Evolutionary conservation across 2,797 vertebrate genomes (phyloP).

Genomic region (Anas flavirostris): DNA sequence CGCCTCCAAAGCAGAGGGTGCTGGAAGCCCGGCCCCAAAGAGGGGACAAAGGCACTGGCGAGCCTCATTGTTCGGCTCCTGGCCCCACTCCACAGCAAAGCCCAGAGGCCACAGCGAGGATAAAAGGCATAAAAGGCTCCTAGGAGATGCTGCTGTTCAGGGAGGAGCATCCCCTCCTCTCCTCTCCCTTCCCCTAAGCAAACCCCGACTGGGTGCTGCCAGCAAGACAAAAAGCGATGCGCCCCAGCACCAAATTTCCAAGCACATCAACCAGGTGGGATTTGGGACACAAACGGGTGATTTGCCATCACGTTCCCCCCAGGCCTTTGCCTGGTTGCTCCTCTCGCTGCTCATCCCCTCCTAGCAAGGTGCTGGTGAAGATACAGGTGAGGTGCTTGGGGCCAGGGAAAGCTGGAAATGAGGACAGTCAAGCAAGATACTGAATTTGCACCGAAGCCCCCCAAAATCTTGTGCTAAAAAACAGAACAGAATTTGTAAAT

Average conservation of each 20-base stretch:
- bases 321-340: no score
- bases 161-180: background rate
- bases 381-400: background rate
- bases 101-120: background rate
- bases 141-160: no score
- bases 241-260: background rate
- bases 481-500: background rate
- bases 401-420: background rate
- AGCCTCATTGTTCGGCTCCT: background rate
- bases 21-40: background rate
- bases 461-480: background rate
- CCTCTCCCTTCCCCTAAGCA: background rate
- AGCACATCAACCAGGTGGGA: background rate
- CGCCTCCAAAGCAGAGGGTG: background rate
- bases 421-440: background rate
- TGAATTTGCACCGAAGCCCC: background rate
- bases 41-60: background rate
- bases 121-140: background rate
- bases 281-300: fast-evolving
- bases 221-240: fast-evolving
- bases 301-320: background rate
- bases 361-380: background rate
- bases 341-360: background rate
- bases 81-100: background rate
- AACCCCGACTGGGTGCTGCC: background rate